Conservation (phyloP, 2,113 vertebrate species). For the Datnioides undecimradiatus region DNA sequence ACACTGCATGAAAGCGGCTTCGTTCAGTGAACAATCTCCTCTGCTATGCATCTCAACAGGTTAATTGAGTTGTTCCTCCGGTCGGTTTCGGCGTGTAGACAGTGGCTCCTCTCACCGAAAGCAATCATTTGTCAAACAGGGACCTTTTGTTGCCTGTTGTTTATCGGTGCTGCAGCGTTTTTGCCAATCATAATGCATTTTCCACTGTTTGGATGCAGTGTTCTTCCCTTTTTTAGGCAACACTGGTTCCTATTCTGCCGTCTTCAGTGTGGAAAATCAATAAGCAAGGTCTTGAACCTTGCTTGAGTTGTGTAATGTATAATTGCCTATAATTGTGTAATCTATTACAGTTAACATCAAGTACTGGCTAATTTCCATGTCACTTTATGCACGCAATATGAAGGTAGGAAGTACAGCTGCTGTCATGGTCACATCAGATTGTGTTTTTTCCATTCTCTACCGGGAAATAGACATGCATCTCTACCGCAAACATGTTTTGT, state of each 20-base stretch:
- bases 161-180: neutral
- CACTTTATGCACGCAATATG: too few species aligned
- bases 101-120: slow-evolving; percentile 5
- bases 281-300: neutral
- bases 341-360: neutral
- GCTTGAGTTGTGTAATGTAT: neutral
- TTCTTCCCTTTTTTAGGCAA: neutral
- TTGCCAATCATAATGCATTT: neutral
- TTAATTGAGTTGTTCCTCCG: slow-evolving; percentile 52
- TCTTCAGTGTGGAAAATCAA: neutral
- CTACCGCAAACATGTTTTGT: too few species aligned
- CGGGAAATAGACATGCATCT: too few species aligned
- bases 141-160: neutral
- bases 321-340: neutral
- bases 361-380: neutral
- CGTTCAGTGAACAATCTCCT: slow-evolving; percentile 18
- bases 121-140: slow-evolving; percentile 41
- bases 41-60: slow-evolving; percentile 40
- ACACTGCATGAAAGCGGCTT: slow-evolving; percentile 48
- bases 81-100: neutral
- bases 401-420: too few species aligned
- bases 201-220: neutral
- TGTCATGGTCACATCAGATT: too few species aligned
- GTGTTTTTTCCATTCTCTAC: too few species aligned
- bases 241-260: neutral